Conservation (phyloP, 2,113 vertebrate species). For the Ophiodon elongatus region DNA sequence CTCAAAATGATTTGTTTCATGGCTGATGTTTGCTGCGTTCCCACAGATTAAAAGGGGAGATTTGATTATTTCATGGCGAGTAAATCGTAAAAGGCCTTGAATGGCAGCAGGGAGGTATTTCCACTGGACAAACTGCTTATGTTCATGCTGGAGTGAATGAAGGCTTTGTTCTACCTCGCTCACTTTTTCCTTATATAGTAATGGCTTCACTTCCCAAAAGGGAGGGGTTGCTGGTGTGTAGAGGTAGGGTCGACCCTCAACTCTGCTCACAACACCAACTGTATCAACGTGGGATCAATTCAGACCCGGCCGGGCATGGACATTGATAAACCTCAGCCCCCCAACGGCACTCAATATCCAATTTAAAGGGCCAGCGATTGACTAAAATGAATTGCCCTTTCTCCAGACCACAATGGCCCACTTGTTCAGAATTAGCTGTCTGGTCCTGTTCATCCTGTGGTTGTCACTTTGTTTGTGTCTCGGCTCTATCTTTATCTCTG, state of each 20-base stretch:
- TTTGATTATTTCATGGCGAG: slow-evolving; percentile 75
- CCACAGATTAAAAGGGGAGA: slow-evolving; percentile 72
- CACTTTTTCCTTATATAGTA: slow-evolving; percentile 73
- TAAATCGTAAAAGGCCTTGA: slow-evolving; percentile 55
- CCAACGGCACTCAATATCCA: slow-evolving; percentile 79
- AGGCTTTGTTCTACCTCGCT: slow-evolving; percentile 65
- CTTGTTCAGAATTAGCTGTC: slow-evolving; percentile 70
- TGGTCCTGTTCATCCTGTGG: slow-evolving; percentile 52
- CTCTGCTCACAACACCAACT: slow-evolving; percentile 65
- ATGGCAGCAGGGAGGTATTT: slow-evolving; percentile 42
- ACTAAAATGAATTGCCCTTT: slow-evolving; percentile 79
- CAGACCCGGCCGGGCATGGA: slow-evolving; percentile 71
- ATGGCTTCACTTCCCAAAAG: slow-evolving; percentile 62
- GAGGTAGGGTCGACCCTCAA: slow-evolving; percentile 49
- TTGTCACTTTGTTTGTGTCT: slow-evolving; percentile 46
- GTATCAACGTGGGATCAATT: slow-evolving; percentile 79
- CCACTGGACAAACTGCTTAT: slow-evolving; percentile 54
- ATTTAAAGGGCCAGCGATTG: slow-evolving; percentile 81
- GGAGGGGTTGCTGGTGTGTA: slow-evolving; percentile 48
- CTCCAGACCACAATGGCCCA: slow-evolving; percentile 48
- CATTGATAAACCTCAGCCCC: slow-evolving; percentile 79
- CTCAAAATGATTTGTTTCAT: slow-evolving; percentile 70
- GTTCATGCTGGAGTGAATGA: slow-evolving; percentile 63
- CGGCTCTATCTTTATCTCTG: slow-evolving; percentile 26
- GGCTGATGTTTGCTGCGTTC: slow-evolving; percentile 58